Evolutionary conservation across 1,140 invertebrate genomes (phyloP).

Genomic region (Chymomyza costata): DNA sequence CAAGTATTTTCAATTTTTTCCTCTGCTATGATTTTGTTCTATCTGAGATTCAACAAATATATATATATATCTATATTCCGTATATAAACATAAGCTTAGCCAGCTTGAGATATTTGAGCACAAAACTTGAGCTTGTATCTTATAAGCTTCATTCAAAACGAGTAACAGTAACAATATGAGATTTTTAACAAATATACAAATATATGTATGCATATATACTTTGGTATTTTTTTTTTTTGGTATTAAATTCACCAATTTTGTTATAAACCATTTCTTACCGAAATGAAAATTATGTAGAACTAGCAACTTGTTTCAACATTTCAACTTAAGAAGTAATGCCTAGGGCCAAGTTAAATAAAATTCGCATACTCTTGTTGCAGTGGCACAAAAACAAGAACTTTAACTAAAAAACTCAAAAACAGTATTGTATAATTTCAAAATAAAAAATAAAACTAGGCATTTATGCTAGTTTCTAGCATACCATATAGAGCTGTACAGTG

Average conservation of each 20-base stretch:
- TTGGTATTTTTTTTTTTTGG: not conserved
- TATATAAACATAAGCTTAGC: no score
- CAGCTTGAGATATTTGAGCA: no score
- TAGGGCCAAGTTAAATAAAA: slow-evolving; percentile 20
- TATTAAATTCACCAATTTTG: slow-evolving; percentile 18
- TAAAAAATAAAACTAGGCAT: not conserved
- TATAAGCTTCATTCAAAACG: slow-evolving; percentile 54
- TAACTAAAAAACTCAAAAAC: slow-evolving; percentile 19
- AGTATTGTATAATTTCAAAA: slow-evolving; percentile 7
- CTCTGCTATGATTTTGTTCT: no score
- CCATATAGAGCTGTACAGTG: no score
- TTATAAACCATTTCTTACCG: slow-evolving; percentile 15
- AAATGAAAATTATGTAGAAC: slow-evolving; percentile 63
- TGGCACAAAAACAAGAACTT: slow-evolving; percentile 10
- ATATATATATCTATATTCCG: no score
- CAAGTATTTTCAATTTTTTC: no score
- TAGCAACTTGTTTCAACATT: slow-evolving; percentile 66
- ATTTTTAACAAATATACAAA: slow-evolving; percentile 7
- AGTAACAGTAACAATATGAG: slow-evolving; percentile 55
- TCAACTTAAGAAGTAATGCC: slow-evolving; percentile 33
- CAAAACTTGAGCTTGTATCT: no score
- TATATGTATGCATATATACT: not conserved
- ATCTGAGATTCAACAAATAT: no score
- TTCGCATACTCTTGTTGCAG: slow-evolving; percentile 30
- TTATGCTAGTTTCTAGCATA: no score